Percentiles rank a stretch among this genome's conserved stretches.
Evolutionary conservation across 2,113 vertebrate genomes (phyloP).

Genomic region (Microcebus griseorufus): DNA sequence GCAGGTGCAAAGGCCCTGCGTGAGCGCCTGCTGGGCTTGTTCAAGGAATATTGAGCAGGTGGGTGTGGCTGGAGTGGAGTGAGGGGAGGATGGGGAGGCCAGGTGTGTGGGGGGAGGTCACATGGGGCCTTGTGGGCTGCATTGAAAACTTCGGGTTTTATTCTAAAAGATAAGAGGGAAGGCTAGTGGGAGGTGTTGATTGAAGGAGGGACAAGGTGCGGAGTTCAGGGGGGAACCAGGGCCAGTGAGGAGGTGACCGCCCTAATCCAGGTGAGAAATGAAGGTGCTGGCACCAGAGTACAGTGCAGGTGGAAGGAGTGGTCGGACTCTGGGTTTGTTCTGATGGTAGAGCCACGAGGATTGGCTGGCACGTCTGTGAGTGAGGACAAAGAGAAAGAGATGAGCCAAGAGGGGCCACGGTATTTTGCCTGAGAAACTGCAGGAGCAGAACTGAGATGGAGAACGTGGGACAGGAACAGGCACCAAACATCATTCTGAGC

Average conservation of each 20-base stretch:
- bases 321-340: background rate
- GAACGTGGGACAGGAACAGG: background rate
- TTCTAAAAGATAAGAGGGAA: background rate
- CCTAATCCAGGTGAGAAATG: background rate
- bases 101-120: background rate
- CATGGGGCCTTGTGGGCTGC: background rate
- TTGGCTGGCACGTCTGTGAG: background rate
- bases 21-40: fast-evolving
- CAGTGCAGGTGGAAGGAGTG: fast-evolving
- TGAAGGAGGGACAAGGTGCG: background rate
- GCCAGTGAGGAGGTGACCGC: background rate
- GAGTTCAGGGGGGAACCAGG: background rate
- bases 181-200: background rate
- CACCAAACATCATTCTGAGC: background rate
- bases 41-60: background rate
- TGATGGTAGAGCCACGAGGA: background rate
- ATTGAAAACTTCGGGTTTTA: background rate
- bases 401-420: background rate
- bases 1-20: constrained; percentile 26
- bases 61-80: background rate
- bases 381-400: background rate
- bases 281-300: background rate
- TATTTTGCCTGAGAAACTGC: background rate
- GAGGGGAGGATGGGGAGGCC: fast-evolving
- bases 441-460: background rate